Base-by-base conservation (phyloP, 2,888 invertebrate species). In the Meliscaeva auricollis region DNA sequence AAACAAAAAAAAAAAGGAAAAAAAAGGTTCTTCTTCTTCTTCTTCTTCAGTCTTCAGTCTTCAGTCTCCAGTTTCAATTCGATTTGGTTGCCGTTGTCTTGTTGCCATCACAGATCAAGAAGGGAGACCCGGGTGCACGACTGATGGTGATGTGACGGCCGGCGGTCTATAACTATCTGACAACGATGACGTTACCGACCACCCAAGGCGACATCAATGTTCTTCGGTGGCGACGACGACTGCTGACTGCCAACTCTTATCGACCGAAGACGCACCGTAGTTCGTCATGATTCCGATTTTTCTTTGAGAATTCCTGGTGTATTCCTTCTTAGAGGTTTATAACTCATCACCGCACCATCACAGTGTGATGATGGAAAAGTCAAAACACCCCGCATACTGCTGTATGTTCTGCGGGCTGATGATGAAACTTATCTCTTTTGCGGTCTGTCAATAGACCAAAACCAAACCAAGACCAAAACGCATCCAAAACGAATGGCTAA, bases 401-500 rank as follows among this genome's bases (percentile, higher is more conserved):
- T n/a, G 11, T 8, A 50, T 35, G 50, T 13, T 35, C 41, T n/a
- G 22, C 17, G 50, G 32, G 38, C 15, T 52, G 66, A 22, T 58
- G 69, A 11, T 46, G 69, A 58, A 76, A 66, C 56, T 41, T 66
- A 75, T 81, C 68, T 69, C 38, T 44, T 66, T 64, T 76, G 84
- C 70, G 79, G 84, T 76, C 72, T 76, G 72, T 80, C 84, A 84
- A 80, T 84, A 84, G 84, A 80, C 66, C 79, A 74, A 70, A 35
- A 78, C 83, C 64, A 64, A 64, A 22, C 79, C 35, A n/a, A 60
- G 38, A 32, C 46, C n/a, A 74, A 70, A 35, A 78, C 83, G 69
- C 69, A 64, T 32, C 79, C 35, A n/a, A 60, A 48, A 32, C 46
- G 48, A 20, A 66, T 56, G 62, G 79, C 58, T 68, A 79, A 73